phyloP scores from a whole-genome alignment of 2,888 invertebrate species.

The Poecilobothrus nobilitatus region DNA sequence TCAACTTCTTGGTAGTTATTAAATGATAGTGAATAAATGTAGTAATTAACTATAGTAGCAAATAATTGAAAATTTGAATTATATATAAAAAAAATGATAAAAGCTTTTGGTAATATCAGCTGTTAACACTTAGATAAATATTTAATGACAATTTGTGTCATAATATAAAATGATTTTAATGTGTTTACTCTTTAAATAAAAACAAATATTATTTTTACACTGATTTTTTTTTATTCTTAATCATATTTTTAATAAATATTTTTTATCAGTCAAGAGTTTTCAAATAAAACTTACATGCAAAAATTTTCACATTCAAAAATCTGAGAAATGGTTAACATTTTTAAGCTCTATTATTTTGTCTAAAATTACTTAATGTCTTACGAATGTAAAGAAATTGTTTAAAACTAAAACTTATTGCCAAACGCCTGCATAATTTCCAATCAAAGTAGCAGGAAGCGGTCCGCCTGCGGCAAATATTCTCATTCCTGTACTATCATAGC shows the following conservation, averaged over 20 bases:
- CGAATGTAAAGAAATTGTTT: neutral
- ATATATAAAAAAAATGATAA: no score
- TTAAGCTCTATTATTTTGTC: neutral
- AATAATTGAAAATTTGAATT: no score
- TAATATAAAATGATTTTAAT: no score
- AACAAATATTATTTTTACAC: neutral
- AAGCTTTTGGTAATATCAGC: no score
- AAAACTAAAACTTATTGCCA: conserved; percentile 60
- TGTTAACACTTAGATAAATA: no score
- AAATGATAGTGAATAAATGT: no score
- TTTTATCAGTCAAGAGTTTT: neutral
- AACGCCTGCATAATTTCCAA: conserved; percentile 89
- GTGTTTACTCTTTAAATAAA: neutral
- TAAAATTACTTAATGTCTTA: neutral
- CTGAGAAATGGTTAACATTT: neutral
- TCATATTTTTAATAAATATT: neutral
- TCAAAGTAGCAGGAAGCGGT: conserved; percentile 80
- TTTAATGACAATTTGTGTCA: no score
- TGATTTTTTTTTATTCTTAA: neutral
- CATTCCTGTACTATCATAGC: conserved; percentile 87
- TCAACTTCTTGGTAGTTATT: no score
- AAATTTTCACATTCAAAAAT: neutral
- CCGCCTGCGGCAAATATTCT: conserved; percentile 91
- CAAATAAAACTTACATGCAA: neutral
- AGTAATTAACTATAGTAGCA: no score